Base-by-base conservation (phyloP, 2,113 vertebrate species). In the Symphodus melops region DNA sequence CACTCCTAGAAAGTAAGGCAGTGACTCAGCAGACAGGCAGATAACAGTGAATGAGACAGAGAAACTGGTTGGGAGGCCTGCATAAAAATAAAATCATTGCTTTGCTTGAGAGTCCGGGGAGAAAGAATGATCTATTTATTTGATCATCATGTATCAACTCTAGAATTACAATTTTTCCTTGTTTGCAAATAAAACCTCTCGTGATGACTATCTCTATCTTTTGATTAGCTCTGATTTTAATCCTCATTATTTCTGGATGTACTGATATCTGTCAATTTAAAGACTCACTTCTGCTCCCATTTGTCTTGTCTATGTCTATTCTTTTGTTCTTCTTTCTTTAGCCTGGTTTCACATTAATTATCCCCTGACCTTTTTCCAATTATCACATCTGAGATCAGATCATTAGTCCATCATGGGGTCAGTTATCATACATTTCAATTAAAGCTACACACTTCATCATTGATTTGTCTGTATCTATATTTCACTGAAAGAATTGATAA, bases 1-100 rank as follows among this genome's bases (percentile, higher is more conserved):
- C 75, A 83, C 69, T 71, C 62, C 33, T 44, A 51, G 69, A 62
- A 71, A 87, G 61, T 74, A 49, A 55, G 72, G 56, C 62, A 28
- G 61, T 81, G 88, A 87, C 74, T 85, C 79, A 88, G 87, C 85
- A 83, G 36, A 21, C 54, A 51, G 14, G 14, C 12, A 54, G 69
- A 68, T 25, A 55, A 21, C 12, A 48, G 67, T 2, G 56, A 51
- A 71, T 14, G 53, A 55, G 59, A 61, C 36, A 49, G 25, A 42
- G 64, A 59, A 56, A 20, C 41, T 37, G 58, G 48, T 25, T 56
- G 56, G 17, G 37, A 36, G 9, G 23, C 41, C 14, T 39, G 49
- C 28, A 9, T 49, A 17, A 37, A 76, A 63, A 46, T 65, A 13
- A 37, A 73, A 75, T 20, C 3, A 68, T 72, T 23, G 20, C 6